Base-by-base conservation (phyloP, 2,888 invertebrate genomes). In the Ichneumoninae sp. region DNA sequence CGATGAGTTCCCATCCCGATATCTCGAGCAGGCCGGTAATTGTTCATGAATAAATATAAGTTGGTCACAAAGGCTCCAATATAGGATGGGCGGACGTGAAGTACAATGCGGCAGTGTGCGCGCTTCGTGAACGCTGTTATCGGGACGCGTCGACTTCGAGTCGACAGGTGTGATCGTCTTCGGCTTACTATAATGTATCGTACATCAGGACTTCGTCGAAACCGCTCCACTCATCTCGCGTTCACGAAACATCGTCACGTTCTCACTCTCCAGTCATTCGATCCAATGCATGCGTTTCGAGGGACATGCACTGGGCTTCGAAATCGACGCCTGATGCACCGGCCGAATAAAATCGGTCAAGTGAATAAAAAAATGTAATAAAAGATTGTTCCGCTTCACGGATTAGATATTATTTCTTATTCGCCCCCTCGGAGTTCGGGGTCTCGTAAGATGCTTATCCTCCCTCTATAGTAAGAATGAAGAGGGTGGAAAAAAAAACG, bases 41-140 rank as follows among this genome's bases (percentile, higher is more conserved):
- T 92, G 91, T 93, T 92, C 90, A 93, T 93, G 93, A 92, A 93
- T 93, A 93, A 93, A 93, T 92, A 93, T 93, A 92, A 93, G 92
- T 88, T 83, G 76, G 81, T 88, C 86, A 90, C 90, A 92, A 91
- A 90, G 88, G 89, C 8, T 86, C 88, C 88, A 88, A 90, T 91
- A 90, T 87, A 86, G 83, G 44, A 50, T 7, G 52, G 26, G 60
- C 57, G 72, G 78, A 82, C 65, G 78, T 90, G 91, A 90, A 88
- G 90, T 88, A 91, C 91, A 92, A 92, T 91, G 85, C 86, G 80
- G 80, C 80, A 26, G 13, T 13, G 33, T 10, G 33, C 5, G 57
- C 40, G 26, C 26, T 66, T 66, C 36, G 77, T 88, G 74, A 26
- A 84, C 69, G 82, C 83, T 84, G 83, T 87, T 88, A 87, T 87